Base-by-base conservation (phyloP, 2,113 vertebrate species). In the Toxotes jaculatrix region DNA sequence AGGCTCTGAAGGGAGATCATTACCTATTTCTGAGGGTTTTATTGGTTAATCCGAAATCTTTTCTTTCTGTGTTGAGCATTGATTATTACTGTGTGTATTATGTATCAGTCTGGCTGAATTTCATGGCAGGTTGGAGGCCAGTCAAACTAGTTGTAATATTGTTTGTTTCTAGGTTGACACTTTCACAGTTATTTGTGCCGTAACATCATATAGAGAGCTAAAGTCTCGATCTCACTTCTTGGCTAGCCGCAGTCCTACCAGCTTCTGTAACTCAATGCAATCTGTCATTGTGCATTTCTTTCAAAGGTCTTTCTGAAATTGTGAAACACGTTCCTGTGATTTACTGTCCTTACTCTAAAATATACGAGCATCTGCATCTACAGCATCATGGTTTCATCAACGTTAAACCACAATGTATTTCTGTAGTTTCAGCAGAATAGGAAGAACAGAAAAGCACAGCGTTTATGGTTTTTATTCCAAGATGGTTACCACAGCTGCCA, bases 1-100 rank as follows among this genome's bases (percentile, higher is more conserved):
- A 73, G 64, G 14, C 17, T n/a, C 42, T 60, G 21, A 82, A 82
- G 64, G 86, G 36, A 19, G 72, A 74, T 77, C 21, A 68, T 80
- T 72, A 65, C 5, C 34, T 65, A 12, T 84, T 70, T 72, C 34
- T 43, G 43, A 72, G 56, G 59, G 62, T 67, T 85, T 59, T 21
- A 77, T 63, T 63, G 32, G 16, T 60, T 68, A 34, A 60, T 71
- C 38, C 64, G 38, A 34, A 65, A 55, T 61, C n/a, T 49, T 23
- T 74, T 49, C 27, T 45, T 68, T 19, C 21, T 73, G 43, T 74
- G 38, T 34, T 62, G 3, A 49, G 40, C 49, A 31, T 69, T 73
- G 16, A 53, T 13, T 43, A 27, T 38, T 0, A 16, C 71, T 55
- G 45, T 3, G 23, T 67, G 36, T 27, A 27, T 27, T 27, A 27